Evolutionary conservation across 64 coral and sea anemone species (phyloP).

Genomic region (Hydrozoanthus tunicans): DNA sequence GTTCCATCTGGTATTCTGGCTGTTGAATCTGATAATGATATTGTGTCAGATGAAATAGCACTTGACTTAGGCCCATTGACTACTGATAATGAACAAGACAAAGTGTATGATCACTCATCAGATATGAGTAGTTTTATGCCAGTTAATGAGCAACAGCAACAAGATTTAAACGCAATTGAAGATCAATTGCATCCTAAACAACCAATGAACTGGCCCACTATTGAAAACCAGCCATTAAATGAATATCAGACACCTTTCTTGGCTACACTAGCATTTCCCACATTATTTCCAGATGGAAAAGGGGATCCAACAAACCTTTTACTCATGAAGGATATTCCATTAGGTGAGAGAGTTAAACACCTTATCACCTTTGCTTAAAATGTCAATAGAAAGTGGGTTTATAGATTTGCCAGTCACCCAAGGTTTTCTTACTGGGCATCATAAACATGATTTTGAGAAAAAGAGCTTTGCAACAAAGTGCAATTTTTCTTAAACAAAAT

Average conservation of each 20-base stretch:
- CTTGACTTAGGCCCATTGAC: constrained; percentile 32
- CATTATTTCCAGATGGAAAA: constrained; percentile 56
- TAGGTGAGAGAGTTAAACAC: constrained; percentile 51
- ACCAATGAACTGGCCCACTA: constrained; percentile 20
- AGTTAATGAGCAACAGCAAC: constrained; percentile 42
- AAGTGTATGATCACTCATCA: constrained; percentile 36
- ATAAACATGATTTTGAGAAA: constrained; percentile 54
- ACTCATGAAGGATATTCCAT: constrained; percentile 39
- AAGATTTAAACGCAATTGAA: constrained; percentile 58
- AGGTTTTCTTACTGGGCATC: constrained; percentile 48
- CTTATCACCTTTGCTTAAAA: constrained; percentile 42
- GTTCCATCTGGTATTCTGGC: constrained; percentile 44
- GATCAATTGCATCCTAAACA: constrained; percentile 31
- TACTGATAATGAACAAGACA: constrained; percentile 48
- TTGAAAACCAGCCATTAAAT: constrained; percentile 48
- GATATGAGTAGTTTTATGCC: constrained; percentile 58
- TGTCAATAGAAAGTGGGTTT: constrained; percentile 56
- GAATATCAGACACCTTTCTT: constrained; percentile 57
- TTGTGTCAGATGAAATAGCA: constrained; percentile 20
- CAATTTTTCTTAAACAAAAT: constrained; percentile 50
- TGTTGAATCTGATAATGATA: constrained; percentile 55
- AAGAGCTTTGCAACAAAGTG: constrained; percentile 43
- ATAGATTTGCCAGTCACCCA: constrained; percentile 45
- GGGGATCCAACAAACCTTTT: constrained; percentile 52
- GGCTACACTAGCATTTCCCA: constrained; percentile 55